These are phyloP conservation scores for Andrena haemorrhoa DNA, from an alignment of 2,888 invertebrate genomes.

Conservation along the genomic window DNA sequence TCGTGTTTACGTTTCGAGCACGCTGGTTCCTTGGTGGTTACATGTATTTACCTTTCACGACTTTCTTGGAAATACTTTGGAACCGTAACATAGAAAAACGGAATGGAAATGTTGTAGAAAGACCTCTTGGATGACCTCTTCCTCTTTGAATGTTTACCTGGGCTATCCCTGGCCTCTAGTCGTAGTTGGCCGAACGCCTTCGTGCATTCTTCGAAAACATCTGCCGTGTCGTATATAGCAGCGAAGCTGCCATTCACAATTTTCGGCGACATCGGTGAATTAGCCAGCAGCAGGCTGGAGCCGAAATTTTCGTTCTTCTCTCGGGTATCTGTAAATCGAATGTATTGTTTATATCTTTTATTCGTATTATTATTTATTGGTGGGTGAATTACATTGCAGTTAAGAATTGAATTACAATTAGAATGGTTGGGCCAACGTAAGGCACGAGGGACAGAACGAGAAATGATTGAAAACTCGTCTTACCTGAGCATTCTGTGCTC, in stretches of 20 bases:
- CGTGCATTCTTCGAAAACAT: constrained; percentile 90
- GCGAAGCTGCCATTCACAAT: constrained; percentile 97
- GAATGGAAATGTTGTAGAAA: not conserved
- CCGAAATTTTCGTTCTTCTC: constrained; percentile 95
- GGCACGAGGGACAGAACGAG: not conserved
- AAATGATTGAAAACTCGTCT: constrained; percentile 38
- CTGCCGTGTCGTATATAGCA: constrained; percentile 94
- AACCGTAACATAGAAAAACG: not conserved
- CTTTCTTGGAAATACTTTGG: not conserved
- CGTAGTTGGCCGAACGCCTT: constrained; percentile 90
- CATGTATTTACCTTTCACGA: too few relatives aligned
- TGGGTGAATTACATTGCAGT: not conserved
- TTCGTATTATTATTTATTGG: not conserved
- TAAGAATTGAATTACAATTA: not conserved
- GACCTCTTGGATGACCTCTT: not conserved
- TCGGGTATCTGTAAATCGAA: constrained; percentile 89
- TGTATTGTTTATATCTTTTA: not conserved
- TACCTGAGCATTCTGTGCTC: constrained; percentile 57
- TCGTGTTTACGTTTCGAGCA: not conserved
- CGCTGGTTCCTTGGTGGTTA: too few relatives aligned
- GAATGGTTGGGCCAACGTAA: not conserved
- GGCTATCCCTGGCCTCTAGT: constrained; percentile 91
- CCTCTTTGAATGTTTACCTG: constrained; percentile 86
- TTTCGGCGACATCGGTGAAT: constrained; percentile 98
- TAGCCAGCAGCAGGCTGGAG: constrained; percentile 95